Percentiles rank a stretch among this genome's conserved stretches.
Conservation (phyloP, 1,140 invertebrate species). For the Cydia strobilella region DNA sequence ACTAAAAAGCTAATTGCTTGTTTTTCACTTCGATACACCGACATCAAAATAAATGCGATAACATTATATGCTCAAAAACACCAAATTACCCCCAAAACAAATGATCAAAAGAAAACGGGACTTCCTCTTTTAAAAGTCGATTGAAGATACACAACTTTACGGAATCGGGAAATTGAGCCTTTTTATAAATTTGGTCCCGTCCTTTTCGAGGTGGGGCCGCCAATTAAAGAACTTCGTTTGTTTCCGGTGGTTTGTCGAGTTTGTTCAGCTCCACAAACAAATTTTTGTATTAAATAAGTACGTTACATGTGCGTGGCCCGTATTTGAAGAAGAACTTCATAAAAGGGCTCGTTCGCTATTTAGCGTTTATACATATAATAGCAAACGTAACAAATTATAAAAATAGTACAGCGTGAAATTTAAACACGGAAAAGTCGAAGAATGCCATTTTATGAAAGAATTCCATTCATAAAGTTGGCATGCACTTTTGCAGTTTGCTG, state of each 20-base stretch:
- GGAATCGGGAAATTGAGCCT: neutral
- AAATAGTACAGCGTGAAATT: too few relatives aligned
- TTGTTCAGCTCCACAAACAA: neutral
- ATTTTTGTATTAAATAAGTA: neutral
- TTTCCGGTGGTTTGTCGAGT: neutral
- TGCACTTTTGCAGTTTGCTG: too few relatives aligned
- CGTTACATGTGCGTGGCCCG: neutral
- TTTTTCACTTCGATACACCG: too few relatives aligned
- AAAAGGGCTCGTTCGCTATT: neutral
- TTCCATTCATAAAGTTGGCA: too few relatives aligned
- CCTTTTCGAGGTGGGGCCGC: neutral
- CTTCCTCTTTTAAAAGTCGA: neutral
- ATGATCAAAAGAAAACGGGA: neutral
- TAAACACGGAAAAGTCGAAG: too few relatives aligned
- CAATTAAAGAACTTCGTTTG: constrained; percentile 14
- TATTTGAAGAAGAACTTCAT: neutral
- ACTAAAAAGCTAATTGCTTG: too few relatives aligned
- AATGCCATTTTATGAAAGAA: too few relatives aligned
- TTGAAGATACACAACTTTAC: neutral
- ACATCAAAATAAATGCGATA: too few relatives aligned
- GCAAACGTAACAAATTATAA: too few relatives aligned
- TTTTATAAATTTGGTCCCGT: neutral
- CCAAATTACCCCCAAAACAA: too few relatives aligned
- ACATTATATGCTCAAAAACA: too few relatives aligned
- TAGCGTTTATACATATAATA: too few relatives aligned